phyloP scores from a whole-genome alignment of 2,113 vertebrate species.

The Athene noctua region DNA sequence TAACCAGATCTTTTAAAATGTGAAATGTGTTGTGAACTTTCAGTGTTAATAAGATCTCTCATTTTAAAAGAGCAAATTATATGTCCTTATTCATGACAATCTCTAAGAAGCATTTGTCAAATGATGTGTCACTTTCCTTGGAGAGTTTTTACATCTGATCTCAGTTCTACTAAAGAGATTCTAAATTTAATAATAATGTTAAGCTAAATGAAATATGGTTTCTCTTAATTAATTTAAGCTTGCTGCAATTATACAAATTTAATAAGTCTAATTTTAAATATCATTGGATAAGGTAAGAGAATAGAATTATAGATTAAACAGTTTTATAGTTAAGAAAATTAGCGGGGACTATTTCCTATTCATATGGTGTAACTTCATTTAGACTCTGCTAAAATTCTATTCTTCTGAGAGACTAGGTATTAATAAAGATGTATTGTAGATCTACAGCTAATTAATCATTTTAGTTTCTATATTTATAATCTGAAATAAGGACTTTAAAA shows the following conservation, averaged over 20 bases:
- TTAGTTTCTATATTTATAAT: neutral
- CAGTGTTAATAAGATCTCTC: neutral
- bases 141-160: neutral
- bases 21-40: neutral
- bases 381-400: neutral
- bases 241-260: neutral
- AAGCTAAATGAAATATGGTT: neutral
- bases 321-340: neutral
- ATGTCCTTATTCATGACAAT: neutral
- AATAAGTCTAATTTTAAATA: neutral
- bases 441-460: neutral
- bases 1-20: neutral
- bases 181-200: conserved; percentile 10
- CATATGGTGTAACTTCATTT: neutral
- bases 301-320: neutral
- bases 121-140: neutral
- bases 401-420: neutral
- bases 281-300: neutral
- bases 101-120: neutral
- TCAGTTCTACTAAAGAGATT: neutral
- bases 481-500: neutral
- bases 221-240: conserved; percentile 17
- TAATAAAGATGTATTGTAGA: neutral
- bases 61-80: neutral
- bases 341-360: neutral